phyloP scores from a whole-genome alignment of 2,113 vertebrate species.

The Gorsachius goisagi region DNA sequence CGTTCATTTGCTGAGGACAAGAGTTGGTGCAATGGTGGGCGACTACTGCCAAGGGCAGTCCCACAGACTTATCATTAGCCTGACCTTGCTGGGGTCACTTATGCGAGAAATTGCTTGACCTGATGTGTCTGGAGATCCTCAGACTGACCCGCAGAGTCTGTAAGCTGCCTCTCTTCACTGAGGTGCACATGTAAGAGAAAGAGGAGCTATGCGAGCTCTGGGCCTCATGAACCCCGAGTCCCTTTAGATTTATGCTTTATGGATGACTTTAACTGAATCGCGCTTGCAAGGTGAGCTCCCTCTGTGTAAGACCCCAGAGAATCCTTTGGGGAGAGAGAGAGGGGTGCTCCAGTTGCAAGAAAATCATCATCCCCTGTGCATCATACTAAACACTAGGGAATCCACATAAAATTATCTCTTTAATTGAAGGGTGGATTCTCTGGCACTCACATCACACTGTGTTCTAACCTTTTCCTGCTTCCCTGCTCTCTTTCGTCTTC shows the following conservation, averaged over 20 bases:
- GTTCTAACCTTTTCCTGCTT: neutral
- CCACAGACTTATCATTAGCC: neutral
- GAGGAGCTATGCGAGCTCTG: neutral
- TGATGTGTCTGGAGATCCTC: neutral
- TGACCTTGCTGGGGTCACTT: neutral
- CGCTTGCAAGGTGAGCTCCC: neutral
- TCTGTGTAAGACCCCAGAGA: neutral
- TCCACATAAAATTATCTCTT: neutral
- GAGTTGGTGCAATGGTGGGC: neutral
- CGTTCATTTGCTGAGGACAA: neutral
- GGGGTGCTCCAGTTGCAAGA: neutral
- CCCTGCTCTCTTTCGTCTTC: neutral
- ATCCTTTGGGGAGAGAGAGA: neutral
- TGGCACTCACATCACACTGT: neutral
- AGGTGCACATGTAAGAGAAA: neutral
- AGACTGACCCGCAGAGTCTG: neutral
- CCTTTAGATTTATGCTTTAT: neutral
- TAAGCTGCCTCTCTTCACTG: neutral
- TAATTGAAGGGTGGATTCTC: neutral
- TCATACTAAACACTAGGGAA: neutral
- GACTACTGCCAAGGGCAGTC: neutral
- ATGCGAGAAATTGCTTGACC: neutral
- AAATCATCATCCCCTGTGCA: neutral
- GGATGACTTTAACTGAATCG: neutral
- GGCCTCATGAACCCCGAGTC: neutral